A percentile compares a stretch with the other conserved stretches of the same genome.
phyloP scores from a whole-genome alignment of 2,888 invertebrate species.

The Hirtodrosophila histrioides region DNA sequence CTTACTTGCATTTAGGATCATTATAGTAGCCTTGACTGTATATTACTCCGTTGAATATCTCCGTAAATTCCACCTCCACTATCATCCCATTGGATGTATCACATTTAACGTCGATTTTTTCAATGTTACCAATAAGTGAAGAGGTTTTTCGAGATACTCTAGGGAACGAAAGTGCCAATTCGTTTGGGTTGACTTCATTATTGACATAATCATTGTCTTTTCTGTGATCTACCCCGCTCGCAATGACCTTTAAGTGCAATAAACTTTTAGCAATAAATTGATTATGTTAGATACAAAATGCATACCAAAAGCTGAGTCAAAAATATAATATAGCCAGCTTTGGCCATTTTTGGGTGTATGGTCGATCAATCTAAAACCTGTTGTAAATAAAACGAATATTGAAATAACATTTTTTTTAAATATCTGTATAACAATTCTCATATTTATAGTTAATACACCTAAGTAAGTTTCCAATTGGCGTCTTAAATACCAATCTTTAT shows the following conservation, averaged over 20 bases:
- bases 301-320: constrained; percentile 70
- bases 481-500: too few relatives aligned
- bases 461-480: too few relatives aligned
- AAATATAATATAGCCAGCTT: constrained; percentile 63
- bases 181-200: constrained; percentile 41
- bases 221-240: constrained; percentile 37
- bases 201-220: constrained; percentile 23
- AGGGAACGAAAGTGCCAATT: constrained; percentile 42
- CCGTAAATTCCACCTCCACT: constrained; percentile 88
- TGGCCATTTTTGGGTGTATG: constrained; percentile 58
- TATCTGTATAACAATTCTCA: constrained; percentile 1
- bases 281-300: constrained; percentile 6
- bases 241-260: constrained; percentile 49
- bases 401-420: constrained; percentile 23
- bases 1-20: constrained; percentile 87
- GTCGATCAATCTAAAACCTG: constrained; percentile 52
- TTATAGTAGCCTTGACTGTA: constrained; percentile 89
- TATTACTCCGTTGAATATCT: constrained; percentile 88
- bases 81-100: constrained; percentile 86
- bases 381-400: constrained; percentile 39
- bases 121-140: constrained; percentile 84
- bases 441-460: too few relatives aligned
- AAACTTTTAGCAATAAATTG: constrained; percentile 25
- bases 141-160: constrained; percentile 39
- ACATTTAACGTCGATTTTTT: constrained; percentile 88